Conservation (phyloP, 64 coral and sea anemone species). For the Montipora foliosa region DNA sequence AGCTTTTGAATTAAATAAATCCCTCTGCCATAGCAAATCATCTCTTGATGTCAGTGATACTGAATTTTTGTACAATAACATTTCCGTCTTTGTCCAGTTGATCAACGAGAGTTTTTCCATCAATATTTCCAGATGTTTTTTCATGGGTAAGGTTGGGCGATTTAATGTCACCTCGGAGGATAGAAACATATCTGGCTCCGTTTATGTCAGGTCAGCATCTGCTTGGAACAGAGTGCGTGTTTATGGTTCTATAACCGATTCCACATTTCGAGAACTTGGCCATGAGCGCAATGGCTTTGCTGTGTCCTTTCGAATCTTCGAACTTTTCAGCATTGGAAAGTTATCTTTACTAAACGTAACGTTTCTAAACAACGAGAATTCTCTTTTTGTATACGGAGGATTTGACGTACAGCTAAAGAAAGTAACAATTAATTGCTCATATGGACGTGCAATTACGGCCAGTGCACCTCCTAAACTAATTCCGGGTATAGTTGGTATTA, state of each 20-base stretch:
- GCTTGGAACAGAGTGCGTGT: neutral
- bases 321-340: neutral
- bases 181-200: neutral
- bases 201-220: neutral
- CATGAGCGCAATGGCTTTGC: neutral
- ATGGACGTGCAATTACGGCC: neutral
- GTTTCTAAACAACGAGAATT: slow-evolving; percentile 1
- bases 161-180: neutral
- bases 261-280: slow-evolving; percentile 4
- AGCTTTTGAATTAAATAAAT: neutral
- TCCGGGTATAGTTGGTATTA: neutral
- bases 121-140: neutral
- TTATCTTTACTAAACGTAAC: neutral
- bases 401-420: neutral
- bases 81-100: neutral
- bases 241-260: neutral
- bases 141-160: neutral
- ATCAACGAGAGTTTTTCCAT: neutral
- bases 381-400: neutral
- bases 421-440: neutral
- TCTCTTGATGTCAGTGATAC: neutral
- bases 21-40: neutral
- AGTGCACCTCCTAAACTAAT: slow-evolving; percentile 1
- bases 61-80: neutral
- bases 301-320: neutral